phyloP scores from a whole-genome alignment of 2,888 invertebrate species.

The Mycalesis mineus region DNA sequence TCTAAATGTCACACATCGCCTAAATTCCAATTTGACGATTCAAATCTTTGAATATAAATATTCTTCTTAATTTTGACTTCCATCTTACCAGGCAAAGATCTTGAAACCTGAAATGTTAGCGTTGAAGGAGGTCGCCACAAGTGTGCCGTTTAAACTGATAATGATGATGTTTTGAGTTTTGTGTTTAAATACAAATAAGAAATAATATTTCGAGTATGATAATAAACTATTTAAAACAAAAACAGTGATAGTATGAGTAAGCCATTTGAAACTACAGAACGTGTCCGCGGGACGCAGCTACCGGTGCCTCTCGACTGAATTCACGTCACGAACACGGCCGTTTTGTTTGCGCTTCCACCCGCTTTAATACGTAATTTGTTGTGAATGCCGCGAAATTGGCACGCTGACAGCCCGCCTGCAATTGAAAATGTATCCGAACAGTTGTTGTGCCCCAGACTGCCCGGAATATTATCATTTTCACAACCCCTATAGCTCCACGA shows the following conservation, averaged over 20 bases:
- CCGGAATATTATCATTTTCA: background rate
- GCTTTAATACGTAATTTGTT: conserved; percentile 77
- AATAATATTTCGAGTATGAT: background rate
- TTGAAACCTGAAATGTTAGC: too few relatives aligned
- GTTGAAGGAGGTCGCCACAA: too few relatives aligned
- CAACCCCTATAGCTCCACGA: too few relatives aligned
- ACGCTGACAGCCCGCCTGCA: conserved; percentile 65
- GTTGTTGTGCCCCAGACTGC: conserved; percentile 30
- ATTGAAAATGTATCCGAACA: conserved; percentile 66
- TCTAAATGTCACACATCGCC: too few relatives aligned
- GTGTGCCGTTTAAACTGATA: too few relatives aligned
- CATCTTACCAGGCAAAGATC: too few relatives aligned
- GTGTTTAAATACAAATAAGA: too few relatives aligned
- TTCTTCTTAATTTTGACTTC: too few relatives aligned
- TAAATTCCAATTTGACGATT: too few relatives aligned
- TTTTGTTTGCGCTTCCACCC: conserved; percentile 75
- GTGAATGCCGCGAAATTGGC: conserved; percentile 74
- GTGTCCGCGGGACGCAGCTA: conserved; percentile 24
- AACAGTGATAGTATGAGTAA: background rate
- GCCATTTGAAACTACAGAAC: background rate
- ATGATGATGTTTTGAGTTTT: too few relatives aligned
- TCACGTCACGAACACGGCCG: conserved; percentile 74
- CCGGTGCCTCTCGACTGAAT: conserved; percentile 43
- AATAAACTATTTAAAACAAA: background rate
- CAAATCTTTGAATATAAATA: too few relatives aligned